Base-by-base conservation (phyloP, 2,113 vertebrate genomes). In the Bos indicus region DNA sequence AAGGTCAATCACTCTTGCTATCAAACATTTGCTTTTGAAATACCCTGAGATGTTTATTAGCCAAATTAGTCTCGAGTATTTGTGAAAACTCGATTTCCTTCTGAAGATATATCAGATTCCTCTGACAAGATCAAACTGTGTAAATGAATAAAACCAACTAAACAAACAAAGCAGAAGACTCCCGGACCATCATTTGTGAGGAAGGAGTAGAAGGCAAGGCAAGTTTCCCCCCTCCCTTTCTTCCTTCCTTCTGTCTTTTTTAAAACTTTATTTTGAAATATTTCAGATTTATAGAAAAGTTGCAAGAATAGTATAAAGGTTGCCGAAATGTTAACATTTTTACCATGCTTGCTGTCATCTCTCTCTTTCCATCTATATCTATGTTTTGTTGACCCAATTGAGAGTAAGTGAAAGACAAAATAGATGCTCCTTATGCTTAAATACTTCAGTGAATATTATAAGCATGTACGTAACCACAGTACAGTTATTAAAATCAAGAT, bases 231-330 rank as follows among this genome's bases (percentile, higher is more conserved):
- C 48, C 17, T 67, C 19, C 2, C 7, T 3, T 14, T 17, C 11
- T 82, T 40, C 51, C 26, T 85, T n/a, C 30, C 46, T 90, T 48
- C 14, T 10, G 85, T 88, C 15, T 82, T 90, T 95, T 86, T 21
- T 8, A n/a, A 97, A 92, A 82, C 40, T 46, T 85, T 88, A 89
- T 74, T 96, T 95, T 59, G 62, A 95, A 91, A 77, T 84, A 96
- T 78, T 92, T 96, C 48, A 96, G 94, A 77, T 67, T 80, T 91
- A 60, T 28, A 77, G 57, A 95, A 91, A 96, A 92, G 43, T 88
- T 90, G 15, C 64, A 97, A 82, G 57, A 77, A 33, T n/a, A 85
- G 23, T 51, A 21, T 12, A 85, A 90, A 97, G 25, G 67, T 77
- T 64, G 64, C 5, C 14, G 57, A 40, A 33, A 64, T 77, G 87